Percentiles rank a stretch among this genome's conserved stretches.
phyloP scores from a whole-genome alignment of 1,140 invertebrate genomes.

The Sycophaga agraensis region DNA sequence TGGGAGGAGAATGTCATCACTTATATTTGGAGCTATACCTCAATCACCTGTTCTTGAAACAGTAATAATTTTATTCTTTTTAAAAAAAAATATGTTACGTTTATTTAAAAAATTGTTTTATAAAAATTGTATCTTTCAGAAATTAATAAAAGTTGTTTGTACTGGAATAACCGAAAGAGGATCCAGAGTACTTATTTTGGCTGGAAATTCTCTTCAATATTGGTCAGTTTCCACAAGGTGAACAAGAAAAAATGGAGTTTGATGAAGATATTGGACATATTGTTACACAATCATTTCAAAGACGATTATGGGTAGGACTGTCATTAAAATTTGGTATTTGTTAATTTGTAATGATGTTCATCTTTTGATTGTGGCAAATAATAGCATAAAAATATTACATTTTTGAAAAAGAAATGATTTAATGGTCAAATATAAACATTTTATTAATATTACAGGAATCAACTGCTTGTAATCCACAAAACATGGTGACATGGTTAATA shows the following conservation, averaged over 20 bases:
- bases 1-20: conserved; percentile 77
- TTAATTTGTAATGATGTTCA: background rate
- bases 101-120: too few relatives aligned
- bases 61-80: conserved; percentile 63
- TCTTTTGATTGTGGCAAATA: background rate
- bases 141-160: conserved; percentile 63
- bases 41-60: conserved; percentile 73
- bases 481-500: conserved; percentile 65
- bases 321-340: background rate
- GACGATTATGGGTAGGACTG: conserved; percentile 62
- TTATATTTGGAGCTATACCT: conserved; percentile 84
- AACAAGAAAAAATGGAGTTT: conserved; percentile 63
- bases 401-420: conserved; percentile 7
- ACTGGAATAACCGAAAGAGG: conserved; percentile 51
- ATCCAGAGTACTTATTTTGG: conserved; percentile 66
- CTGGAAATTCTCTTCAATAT: conserved; percentile 69
- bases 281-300: conserved; percentile 64
- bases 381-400: background rate
- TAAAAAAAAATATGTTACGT: too few relatives aligned
- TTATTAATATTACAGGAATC: conserved; percentile 39
- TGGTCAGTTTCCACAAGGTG: conserved; percentile 63
- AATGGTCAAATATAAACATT: conserved; percentile 7
- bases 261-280: conserved; percentile 66
- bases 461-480: conserved; percentile 47
- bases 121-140: conserved; percentile 50